Evolutionary conservation across 2,888 invertebrate species (phyloP), one percentile per base, ranked within the genome.

Genomic region (Lasioglossum morio): DNA sequence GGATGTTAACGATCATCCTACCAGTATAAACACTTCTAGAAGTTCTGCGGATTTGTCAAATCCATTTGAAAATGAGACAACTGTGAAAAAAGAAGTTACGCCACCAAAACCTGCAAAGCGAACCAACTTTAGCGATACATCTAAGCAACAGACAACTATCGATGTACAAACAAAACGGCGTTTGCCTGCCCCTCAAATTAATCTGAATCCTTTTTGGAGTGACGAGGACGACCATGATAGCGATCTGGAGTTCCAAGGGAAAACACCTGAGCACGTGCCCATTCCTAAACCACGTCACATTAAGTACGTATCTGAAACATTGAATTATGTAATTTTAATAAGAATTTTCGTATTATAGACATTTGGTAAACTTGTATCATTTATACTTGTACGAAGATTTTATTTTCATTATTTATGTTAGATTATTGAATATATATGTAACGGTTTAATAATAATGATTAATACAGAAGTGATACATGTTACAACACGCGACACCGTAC

Each of bases 181-280:
- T 91, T 93, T 96, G 48, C 95, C 96, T 66, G 96, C 96, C 57
- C 96, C 96, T 27, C 96, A 96, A 19, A 95, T 96, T 69, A 96
- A 94, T 91, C 92, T 96, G 30, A 98, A 98, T 96, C 98, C 98
- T 0, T 98, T 98, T 94, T 97, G 97, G 96, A 97, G 97, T 86
- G 97, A 97, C 91, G 97, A 97, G 90, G 97, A 97, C 89, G 96
- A 96, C 53, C 96, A 96, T 10, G 96, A 96, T 48, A 92, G 89
- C 75, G 92, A 92, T 70, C 87, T 79, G 8, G 93, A 93, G 7
- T 86, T 60, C 34, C 88, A 89, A 16, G 46, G 72, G 4, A 85
- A 77, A 46, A 76, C 87, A 14, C 82, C 96, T 5, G 94, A 85
- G 16, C 89, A 79, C 34, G 86, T 90, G 8, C 96, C 96, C 4